Evolutionary conservation across 2,113 vertebrate species (phyloP).

Genomic region (Pavo muticus): DNA sequence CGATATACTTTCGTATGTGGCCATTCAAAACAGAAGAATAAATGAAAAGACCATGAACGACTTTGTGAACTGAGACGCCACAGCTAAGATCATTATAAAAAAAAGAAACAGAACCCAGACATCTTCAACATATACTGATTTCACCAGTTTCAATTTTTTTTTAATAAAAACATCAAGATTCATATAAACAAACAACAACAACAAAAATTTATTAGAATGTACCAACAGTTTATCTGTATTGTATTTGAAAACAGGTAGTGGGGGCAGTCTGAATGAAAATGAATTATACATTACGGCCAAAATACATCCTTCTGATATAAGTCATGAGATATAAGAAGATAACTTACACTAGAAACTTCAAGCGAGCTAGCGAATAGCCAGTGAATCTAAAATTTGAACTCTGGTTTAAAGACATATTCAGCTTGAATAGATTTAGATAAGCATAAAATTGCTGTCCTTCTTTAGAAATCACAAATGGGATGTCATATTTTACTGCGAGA

Average conservation of each 20-base stretch:
- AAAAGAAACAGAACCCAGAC: accelerated
- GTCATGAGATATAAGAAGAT: background rate
- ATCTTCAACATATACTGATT: background rate
- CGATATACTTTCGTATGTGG: background rate
- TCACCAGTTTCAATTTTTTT: background rate
- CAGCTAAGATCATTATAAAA: background rate
- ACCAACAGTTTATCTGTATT: background rate
- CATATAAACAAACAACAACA: background rate
- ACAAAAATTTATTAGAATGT: background rate
- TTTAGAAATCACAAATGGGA: background rate
- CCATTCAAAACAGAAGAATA: background rate
- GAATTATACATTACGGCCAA: background rate
- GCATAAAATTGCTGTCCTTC: background rate
- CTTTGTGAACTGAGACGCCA: background rate
- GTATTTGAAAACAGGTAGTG: background rate
- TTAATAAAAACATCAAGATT: background rate
- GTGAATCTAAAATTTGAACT: background rate
- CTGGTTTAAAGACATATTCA: background rate
- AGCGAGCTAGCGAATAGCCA: background rate
- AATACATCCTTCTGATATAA: background rate
- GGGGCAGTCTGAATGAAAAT: background rate
- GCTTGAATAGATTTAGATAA: background rate
- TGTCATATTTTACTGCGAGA: background rate
- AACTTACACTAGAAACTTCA: background rate
- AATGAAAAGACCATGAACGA: background rate